phyloP scores from a whole-genome alignment of 2,888 invertebrate species.

The Trichopria drosophilae region DNA sequence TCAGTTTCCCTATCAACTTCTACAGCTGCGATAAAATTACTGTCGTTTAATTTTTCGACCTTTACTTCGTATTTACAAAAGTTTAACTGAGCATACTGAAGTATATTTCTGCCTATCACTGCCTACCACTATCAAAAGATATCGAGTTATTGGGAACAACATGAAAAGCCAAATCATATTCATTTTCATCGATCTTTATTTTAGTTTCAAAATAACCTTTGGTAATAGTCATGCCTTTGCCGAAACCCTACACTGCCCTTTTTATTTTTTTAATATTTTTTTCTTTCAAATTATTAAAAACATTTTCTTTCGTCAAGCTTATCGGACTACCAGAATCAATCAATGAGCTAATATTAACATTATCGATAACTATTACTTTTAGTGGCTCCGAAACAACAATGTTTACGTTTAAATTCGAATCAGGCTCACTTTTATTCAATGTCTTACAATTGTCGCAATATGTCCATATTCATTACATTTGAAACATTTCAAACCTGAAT shows the following conservation, averaged over 20 bases:
- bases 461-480: slow-evolving; percentile 12
- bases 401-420: no score
- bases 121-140: background rate
- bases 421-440: no score
- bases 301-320: slow-evolving; percentile 5
- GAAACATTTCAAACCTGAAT: slow-evolving; percentile 9
- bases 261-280: background rate
- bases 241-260: background rate
- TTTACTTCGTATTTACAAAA: slow-evolving; percentile 14
- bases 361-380: no score
- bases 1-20: background rate
- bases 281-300: background rate
- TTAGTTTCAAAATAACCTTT: slow-evolving; percentile 12
- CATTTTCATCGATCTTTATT: slow-evolving; percentile 5
- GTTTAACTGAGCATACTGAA: slow-evolving; percentile 7
- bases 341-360: background rate
- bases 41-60: no score
- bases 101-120: slow-evolving; percentile 14
- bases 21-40: background rate
- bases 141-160: slow-evolving; percentile 7
- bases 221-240: slow-evolving; percentile 12
- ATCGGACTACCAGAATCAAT: slow-evolving; percentile 17
- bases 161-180: slow-evolving; percentile 7
- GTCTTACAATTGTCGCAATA: background rate
- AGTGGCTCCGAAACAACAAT: no score